These are phyloP conservation scores for Leptestheria dahalacensis DNA, from an alignment of 1,140 invertebrate genomes.

Conservation along the genomic window DNA sequence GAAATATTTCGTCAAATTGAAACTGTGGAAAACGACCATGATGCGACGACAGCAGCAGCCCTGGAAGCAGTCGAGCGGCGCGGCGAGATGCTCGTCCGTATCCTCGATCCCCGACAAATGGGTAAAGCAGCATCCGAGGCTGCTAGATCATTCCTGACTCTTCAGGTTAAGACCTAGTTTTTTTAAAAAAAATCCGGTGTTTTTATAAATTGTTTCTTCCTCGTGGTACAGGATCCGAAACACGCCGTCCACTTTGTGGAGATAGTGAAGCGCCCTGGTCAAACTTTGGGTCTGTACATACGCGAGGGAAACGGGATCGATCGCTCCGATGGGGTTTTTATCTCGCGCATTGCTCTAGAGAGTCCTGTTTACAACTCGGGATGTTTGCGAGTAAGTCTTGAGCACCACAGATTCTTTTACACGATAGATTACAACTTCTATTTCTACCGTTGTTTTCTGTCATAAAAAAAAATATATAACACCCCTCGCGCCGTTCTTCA, in stretches of 20 bases:
- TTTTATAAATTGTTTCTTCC: slow-evolving; percentile 1
- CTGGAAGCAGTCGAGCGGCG: slow-evolving; percentile 77
- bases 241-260: slow-evolving; percentile 87
- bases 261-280: slow-evolving; percentile 96
- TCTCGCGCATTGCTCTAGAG: slow-evolving; percentile 92
- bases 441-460: not conserved
- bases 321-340: slow-evolving; percentile 89
- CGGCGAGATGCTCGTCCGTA: slow-evolving; percentile 85
- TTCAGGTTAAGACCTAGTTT: no score
- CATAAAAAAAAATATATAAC: no score
- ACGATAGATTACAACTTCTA: not conserved
- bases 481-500: no score
- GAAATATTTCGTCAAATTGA: slow-evolving; percentile 94
- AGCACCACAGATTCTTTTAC: not conserved
- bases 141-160: slow-evolving; percentile 60
- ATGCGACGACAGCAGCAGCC: slow-evolving; percentile 74
- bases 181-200: not conserved
- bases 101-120: slow-evolving; percentile 69
- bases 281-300: slow-evolving; percentile 94
- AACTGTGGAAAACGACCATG: slow-evolving; percentile 86
- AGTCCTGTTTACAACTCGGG: slow-evolving; percentile 92
- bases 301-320: slow-evolving; percentile 90
- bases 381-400: slow-evolving; percentile 56
- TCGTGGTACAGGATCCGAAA: slow-evolving; percentile 47
- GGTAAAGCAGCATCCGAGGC: slow-evolving; percentile 64